A percentile compares a stretch with the other conserved stretches of the same genome.
Evolutionary conservation across 2,797 vertebrate species (phyloP).

Genomic region (Anabacerthia variegaticeps): DNA sequence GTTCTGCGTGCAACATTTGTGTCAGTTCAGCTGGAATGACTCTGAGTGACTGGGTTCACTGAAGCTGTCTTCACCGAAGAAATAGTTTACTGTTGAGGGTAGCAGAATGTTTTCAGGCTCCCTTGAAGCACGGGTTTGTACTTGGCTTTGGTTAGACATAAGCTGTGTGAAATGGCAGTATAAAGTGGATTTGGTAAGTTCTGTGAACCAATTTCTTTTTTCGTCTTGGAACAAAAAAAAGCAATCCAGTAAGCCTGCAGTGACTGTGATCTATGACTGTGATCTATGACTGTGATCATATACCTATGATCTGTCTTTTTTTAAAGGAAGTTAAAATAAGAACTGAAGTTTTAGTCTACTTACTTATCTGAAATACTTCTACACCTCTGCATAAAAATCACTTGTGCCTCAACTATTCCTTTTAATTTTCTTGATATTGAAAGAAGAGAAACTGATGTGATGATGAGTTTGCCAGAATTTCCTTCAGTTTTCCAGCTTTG

Average conservation of each 20-base stretch:
- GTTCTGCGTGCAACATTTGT: neutral
- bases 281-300: neutral
- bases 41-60: neutral
- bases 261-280: conserved; percentile 10
- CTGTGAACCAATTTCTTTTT: neutral
- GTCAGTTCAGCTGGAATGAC: neutral
- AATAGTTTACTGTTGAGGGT: neutral
- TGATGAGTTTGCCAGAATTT: neutral
- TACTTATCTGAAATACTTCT: conserved; percentile 3
- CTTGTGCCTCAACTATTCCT: conserved; percentile 37
- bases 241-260: neutral
- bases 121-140: neutral
- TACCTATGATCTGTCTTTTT: neutral
- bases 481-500: neutral
- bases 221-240: neutral
- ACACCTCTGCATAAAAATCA: conserved; percentile 26
- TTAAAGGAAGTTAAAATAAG: neutral
- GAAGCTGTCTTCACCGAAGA: neutral
- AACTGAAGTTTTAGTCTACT: conserved; percentile 17
- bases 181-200: conserved; percentile 1
- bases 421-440: neutral
- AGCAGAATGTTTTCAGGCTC: neutral
- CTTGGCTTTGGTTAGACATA: neutral
- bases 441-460: neutral
- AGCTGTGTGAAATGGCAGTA: neutral